Evolutionary conservation across 2,888 invertebrate genomes (phyloP).

Genomic region (Nyleta sp.): DNA sequence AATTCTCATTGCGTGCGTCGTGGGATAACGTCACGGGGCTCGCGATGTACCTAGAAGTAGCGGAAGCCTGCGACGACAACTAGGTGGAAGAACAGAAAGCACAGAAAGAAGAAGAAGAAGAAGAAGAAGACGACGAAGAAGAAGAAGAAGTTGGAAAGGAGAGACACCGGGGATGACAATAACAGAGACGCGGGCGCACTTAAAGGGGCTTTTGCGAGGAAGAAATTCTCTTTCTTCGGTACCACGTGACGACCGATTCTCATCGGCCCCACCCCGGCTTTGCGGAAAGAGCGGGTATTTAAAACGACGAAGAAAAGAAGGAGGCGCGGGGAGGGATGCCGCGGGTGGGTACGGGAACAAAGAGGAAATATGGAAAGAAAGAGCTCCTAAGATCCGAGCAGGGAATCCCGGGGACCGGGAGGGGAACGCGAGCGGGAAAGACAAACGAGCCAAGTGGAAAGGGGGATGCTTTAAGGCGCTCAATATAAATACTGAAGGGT

Average conservation of each 20-base stretch:
- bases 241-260: slow-evolving; percentile 65
- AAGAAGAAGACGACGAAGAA: neutral
- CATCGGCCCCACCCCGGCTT: slow-evolving; percentile 70
- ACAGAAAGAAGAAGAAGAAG: slow-evolving; percentile 40
- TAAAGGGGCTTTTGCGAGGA: slow-evolving; percentile 46
- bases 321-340: slow-evolving; percentile 35
- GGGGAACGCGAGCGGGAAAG: slow-evolving; percentile 67
- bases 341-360: slow-evolving; percentile 44
- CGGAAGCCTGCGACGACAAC: slow-evolving; percentile 7
- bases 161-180: slow-evolving; percentile 54
- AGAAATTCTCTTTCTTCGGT: slow-evolving; percentile 55
- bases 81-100: neutral
- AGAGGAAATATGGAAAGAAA: slow-evolving; percentile 65
- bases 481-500: slow-evolving; percentile 79
- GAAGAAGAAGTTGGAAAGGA: slow-evolving; percentile 9
- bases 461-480: slow-evolving; percentile 82
- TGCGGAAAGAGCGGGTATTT: slow-evolving; percentile 78
- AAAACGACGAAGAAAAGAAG: slow-evolving; percentile 75
- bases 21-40: slow-evolving; percentile 71
- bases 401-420: slow-evolving; percentile 46
- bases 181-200: slow-evolving; percentile 58
- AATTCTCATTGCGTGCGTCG: slow-evolving; percentile 79
- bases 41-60: too few relatives aligned
- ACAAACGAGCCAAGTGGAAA: slow-evolving; percentile 70
- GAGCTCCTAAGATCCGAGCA: slow-evolving; percentile 59